These are phyloP conservation scores for Porites australiensis DNA, from an alignment of 64 coral and sea anemone species.

Conservation along the genomic window DNA sequence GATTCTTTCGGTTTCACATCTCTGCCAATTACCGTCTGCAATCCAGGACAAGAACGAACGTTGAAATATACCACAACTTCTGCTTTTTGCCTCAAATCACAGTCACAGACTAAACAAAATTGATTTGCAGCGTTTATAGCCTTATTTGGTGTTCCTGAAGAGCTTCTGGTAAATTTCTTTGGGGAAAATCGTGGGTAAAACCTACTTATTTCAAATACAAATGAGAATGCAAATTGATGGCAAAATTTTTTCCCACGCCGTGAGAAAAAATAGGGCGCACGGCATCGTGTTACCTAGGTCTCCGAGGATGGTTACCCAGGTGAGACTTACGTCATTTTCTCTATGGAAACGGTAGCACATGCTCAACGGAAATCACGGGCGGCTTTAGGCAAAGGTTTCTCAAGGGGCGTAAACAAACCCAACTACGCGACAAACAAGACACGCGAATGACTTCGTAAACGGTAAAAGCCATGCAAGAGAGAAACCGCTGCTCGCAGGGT, in stretches of 20 bases:
- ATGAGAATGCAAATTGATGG: not conserved
- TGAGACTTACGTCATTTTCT: not conserved
- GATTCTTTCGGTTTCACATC: not conserved
- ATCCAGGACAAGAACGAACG: slow-evolving; percentile 24
- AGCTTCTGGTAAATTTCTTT: slow-evolving; percentile 1
- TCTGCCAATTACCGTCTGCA: slow-evolving; percentile 18
- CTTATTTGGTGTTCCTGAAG: slow-evolving; percentile 28
- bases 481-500: no score
- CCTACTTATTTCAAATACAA: not conserved
- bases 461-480: no score
- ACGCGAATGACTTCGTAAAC: not conserved
- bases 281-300: not conserved
- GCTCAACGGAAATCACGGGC: not conserved
- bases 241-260: not conserved
- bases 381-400: not conserved
- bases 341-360: not conserved
- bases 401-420: not conserved
- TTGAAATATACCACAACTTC: slow-evolving; percentile 12
- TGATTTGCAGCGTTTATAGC: not conserved
- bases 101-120: slow-evolving; percentile 15
- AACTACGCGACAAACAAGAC: not conserved
- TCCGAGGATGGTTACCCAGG: no score
- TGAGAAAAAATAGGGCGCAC: not conserved
- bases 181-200: not conserved
- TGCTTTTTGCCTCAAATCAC: slow-evolving; percentile 8